Evolutionary conservation across 2,888 invertebrate species (phyloP).

Genomic region (Drosophila emarginata): DNA sequence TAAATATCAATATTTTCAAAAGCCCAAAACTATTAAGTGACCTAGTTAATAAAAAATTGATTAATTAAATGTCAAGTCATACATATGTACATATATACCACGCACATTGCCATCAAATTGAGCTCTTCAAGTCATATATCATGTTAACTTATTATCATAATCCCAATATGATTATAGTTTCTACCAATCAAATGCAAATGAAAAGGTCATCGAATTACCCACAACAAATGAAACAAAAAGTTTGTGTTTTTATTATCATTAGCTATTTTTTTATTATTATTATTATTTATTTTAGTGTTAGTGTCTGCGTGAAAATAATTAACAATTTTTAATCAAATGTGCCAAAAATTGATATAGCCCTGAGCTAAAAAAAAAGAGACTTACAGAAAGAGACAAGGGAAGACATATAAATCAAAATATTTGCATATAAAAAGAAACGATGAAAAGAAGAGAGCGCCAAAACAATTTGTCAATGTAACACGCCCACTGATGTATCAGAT

Average conservation of each 20-base stretch:
- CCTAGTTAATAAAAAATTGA: not conserved
- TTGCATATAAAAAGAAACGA: conserved; percentile 64
- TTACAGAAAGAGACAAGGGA: conserved; percentile 21
- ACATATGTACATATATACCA: not conserved
- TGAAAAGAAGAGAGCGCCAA: conserved; percentile 47
- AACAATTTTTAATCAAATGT: conserved; percentile 49
- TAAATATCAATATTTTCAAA: not conserved
- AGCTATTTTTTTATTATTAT: not conserved
- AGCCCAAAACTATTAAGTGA: not conserved
- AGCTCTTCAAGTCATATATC: conserved; percentile 1
- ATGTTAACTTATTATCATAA: not conserved
- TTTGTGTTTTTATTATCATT: not conserved
- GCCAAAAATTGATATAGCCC: conserved; percentile 54
- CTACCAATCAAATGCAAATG: conserved; percentile 33
- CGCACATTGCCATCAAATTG: not conserved
- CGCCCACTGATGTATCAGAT: conserved; percentile 31
- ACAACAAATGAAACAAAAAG: conserved; percentile 28
- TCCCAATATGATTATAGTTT: conserved; percentile 9
- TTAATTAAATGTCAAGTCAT: conserved; percentile 1
- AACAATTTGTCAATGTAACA: conserved; percentile 68
- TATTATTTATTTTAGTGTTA: not conserved
- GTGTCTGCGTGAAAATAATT: conserved; percentile 46
- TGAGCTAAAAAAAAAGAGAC: conserved; percentile 53
- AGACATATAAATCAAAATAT: conserved; percentile 28
- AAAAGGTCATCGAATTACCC: conserved; percentile 51